Conservation (phyloP, 2,888 invertebrate species). For the Cheilosia urbana region DNA sequence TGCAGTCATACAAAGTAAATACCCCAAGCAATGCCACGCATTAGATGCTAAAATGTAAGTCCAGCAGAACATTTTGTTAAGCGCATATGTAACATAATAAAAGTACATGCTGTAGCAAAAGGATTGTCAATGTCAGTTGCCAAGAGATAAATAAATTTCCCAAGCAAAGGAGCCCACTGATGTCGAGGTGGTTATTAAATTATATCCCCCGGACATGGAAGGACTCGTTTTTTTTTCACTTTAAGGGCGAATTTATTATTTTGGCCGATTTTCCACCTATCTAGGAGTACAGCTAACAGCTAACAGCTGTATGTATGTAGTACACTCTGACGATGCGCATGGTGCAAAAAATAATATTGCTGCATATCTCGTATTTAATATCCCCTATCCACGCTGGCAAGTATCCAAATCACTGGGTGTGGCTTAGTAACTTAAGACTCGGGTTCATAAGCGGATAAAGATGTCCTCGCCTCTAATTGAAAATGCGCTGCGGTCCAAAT, state of each 20-base stretch:
- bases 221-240: conserved; percentile 54
- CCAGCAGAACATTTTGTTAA: no score
- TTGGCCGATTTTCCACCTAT: conserved; percentile 61
- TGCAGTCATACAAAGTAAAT: conserved; percentile 2
- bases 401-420: conserved; percentile 66
- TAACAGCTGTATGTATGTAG: background rate
- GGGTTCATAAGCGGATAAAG: conserved; percentile 48
- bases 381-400: conserved; percentile 58
- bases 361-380: conserved; percentile 66
- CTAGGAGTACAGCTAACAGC: background rate
- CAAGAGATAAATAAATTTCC: conserved; percentile 30
- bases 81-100: no score
- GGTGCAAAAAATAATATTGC: conserved; percentile 40
- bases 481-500: conserved; percentile 26
- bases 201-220: conserved; percentile 59
- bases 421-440: conserved; percentile 61
- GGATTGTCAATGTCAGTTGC: conserved; percentile 29
- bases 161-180: background rate
- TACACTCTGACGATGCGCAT: conserved; percentile 42
- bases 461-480: conserved; percentile 55
- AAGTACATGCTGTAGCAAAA: background rate
- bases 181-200: conserved; percentile 61
- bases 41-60: conserved; percentile 10
- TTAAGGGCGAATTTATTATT: conserved; percentile 62
- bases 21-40: background rate